Evolutionary conservation across 2,888 invertebrate genomes (phyloP), one percentile per base, ranked within the genome.

Genomic region (Drosophila macrospina): DNA sequence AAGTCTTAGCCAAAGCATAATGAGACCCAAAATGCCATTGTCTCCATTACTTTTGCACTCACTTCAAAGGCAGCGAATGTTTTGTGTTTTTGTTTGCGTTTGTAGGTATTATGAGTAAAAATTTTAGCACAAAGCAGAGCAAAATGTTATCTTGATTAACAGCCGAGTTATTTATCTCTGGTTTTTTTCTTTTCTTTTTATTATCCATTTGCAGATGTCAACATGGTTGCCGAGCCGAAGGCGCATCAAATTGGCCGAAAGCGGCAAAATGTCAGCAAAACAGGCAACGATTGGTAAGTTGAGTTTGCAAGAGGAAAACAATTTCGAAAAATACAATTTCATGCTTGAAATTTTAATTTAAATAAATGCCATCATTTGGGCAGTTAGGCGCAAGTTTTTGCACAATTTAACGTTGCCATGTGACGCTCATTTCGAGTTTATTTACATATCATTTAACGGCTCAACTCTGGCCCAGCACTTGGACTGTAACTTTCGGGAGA

Each of bases 221-320:
- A 95, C 91, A 94, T 95, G 94, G 95, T 95, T 51, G 94, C 95
- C 45, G 95, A 95, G 91, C 95, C 95, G 64, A 95, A 95, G 91
- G 93, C 94, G 66, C 94, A 94, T 90, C 94, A 94, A 91, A 93
- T 93, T 69, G 94, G 94, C 76, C 92, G 94, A 74, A 94, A 94
- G 89, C 92, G 94, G 74, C 94, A 94, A 90, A 94, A 94, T 92
- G 92, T 94, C 74, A 93, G 93, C 84, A 94, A 94, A 92, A 94
- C 94, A 69, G 94, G 94, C 90, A 94, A 94, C 91, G 94, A 94
- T 91, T 94, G 94, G 94, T 94, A 91, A 93, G 93, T 92, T 94
- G 91, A 93, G 93, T 92, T 81, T n/a, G n/a, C n/a, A n/a, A n/a
- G 7, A 36, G 45, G 11, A 13, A 41, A 56, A 24, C 30, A 52